Evolutionary conservation across 2,113 vertebrate genomes (phyloP).

Genomic region (Aegypius monachus): DNA sequence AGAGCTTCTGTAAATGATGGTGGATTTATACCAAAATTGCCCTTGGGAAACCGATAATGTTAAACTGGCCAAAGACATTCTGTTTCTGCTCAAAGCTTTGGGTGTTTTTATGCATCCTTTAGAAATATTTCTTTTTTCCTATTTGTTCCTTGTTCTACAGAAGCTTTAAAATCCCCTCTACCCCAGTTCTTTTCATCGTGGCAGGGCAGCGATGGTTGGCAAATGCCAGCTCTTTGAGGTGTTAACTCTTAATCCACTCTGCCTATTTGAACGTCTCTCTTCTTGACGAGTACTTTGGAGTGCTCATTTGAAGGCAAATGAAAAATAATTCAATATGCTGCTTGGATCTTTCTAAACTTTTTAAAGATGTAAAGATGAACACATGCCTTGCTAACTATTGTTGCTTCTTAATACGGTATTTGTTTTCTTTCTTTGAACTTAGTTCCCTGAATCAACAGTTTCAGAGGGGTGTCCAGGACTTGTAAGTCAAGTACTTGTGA

Average conservation of each 20-base stretch:
- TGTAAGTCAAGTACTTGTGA: background rate
- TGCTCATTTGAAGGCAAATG: background rate
- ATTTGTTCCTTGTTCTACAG: background rate
- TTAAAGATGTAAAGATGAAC: background rate
- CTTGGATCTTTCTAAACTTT: background rate
- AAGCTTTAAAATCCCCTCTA: background rate
- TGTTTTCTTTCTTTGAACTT: background rate
- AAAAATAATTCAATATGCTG: background rate
- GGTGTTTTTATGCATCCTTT: background rate
- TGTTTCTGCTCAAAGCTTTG: background rate
- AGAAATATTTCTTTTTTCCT: background rate
- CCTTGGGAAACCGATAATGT: rapidly evolving
- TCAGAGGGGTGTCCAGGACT: background rate
- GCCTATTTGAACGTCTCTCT: rapidly evolving
- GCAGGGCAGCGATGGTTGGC: background rate
- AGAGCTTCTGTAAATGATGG: background rate
- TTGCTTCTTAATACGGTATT: background rate
- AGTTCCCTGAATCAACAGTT: background rate
- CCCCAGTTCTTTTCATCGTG: background rate
- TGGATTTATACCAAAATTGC: background rate
- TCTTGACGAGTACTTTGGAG: background rate
- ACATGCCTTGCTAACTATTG: background rate
- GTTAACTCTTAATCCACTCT: background rate
- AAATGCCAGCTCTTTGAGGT: background rate
- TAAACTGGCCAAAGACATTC: background rate